phyloP scores from a whole-genome alignment of 2,888 invertebrate species.

The Mechanitis messenoides region DNA sequence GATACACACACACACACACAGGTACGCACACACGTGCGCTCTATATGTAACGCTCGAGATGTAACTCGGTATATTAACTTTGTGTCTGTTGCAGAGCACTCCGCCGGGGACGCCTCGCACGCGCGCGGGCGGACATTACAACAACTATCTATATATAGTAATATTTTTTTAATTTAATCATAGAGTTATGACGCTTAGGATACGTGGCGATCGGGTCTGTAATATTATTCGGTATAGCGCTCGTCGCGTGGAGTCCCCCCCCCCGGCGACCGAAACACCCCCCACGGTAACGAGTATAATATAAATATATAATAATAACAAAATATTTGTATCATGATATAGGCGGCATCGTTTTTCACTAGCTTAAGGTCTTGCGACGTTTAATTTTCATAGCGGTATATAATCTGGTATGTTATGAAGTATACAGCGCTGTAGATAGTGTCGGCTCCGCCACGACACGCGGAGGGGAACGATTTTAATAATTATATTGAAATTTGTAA shows the following conservation, averaged over 20 bases:
- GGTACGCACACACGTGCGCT: not conserved
- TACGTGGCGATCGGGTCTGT: conserved; percentile 22
- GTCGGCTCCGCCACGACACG: not conserved
- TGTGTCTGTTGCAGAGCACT: conserved; percentile 28
- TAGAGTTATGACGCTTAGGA: conserved; percentile 12
- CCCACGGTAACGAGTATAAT: conserved; percentile 54
- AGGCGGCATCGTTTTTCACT: conserved; percentile 35
- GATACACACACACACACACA: conserved; percentile 70
- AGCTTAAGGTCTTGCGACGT: conserved; percentile 40
- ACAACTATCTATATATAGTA: conserved; percentile 1
- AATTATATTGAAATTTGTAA: conserved; percentile 8
- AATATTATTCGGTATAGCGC: conserved; percentile 4
- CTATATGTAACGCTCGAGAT: too few species aligned
- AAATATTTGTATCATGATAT: conserved; percentile 43
- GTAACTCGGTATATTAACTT: not conserved
- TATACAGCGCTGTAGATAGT: not conserved
- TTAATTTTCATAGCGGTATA: conserved; percentile 26
- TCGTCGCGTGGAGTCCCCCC: conserved; percentile 5
- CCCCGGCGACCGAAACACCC: conserved; percentile 16
- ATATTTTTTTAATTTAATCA: conserved; percentile 15
- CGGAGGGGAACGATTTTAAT: not conserved
- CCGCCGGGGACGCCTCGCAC: conserved; percentile 27
- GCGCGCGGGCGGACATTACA: conserved; percentile 23
- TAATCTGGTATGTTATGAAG: conserved; percentile 5
- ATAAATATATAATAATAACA: conserved; percentile 27